Conservation (phyloP, 64 coral and sea anemone genomes). For the Porites lutea region DNA sequence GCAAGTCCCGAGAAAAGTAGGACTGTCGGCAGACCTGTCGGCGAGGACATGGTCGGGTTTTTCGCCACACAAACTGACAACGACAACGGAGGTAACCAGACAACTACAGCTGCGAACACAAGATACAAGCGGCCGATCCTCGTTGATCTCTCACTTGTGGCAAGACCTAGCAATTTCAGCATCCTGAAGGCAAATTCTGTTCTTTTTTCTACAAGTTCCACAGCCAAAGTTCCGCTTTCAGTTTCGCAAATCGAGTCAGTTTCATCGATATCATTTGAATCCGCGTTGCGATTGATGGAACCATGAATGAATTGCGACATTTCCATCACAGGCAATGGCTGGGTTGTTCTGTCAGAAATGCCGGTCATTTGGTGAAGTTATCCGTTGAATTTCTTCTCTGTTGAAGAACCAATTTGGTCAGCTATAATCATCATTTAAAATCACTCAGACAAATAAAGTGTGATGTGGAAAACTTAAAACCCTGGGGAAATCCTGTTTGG, state of each 20-base stretch:
- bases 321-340: too few species aligned
- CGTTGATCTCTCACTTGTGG: slow-evolving; percentile 19
- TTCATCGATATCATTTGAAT: neutral
- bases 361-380: too few species aligned
- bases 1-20: slow-evolving; percentile 37
- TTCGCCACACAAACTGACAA: slow-evolving; percentile 22
- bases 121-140: neutral
- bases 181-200: neutral
- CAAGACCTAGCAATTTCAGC: slow-evolving; percentile 11
- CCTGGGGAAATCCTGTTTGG: too few species aligned
- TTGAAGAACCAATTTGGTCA: too few species aligned
- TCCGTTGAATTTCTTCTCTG: too few species aligned
- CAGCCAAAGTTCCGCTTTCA: neutral
- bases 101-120: neutral
- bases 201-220: slow-evolving; percentile 26
- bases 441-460: too few species aligned
- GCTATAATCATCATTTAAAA: too few species aligned
- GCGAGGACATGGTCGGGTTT: slow-evolving; percentile 49
- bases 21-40: slow-evolving; percentile 50
- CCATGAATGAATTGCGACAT: neutral
- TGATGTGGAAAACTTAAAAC: too few species aligned
- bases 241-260: slow-evolving; percentile 3
- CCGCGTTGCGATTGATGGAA: too few species aligned
- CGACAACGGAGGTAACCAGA: slow-evolving; percentile 27
- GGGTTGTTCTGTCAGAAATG: too few species aligned